These are phyloP conservation scores for Abrostola triplasia DNA, from an alignment of 2,888 invertebrate species.

Conservation along the genomic window DNA sequence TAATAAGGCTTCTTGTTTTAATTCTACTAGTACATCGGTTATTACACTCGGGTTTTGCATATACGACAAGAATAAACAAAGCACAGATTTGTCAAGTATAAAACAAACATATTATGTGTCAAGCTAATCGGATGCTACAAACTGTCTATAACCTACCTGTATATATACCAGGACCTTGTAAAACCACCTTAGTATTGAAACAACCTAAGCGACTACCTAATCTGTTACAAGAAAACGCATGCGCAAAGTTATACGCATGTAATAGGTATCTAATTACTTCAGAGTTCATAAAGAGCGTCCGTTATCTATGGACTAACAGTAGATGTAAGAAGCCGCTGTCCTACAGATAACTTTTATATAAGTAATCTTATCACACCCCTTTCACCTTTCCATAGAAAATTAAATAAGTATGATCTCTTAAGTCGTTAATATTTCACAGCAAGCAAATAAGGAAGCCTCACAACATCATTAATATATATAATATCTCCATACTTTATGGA, in stretches of 20 bases:
- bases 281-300: conserved; percentile 33
- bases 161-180: too few species aligned
- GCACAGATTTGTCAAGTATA: too few species aligned
- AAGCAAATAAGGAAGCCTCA: conserved; percentile 11
- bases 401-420: neutral
- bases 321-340: conserved; percentile 10
- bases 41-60: too few species aligned
- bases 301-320: conserved; percentile 39
- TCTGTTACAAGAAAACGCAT: too few species aligned
- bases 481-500: neutral
- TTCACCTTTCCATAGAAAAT: conserved; percentile 15
- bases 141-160: too few species aligned
- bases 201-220: too few species aligned
- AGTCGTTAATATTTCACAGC: neutral
- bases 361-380: conserved; percentile 21
- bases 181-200: too few species aligned
- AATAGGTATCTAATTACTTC: too few species aligned
- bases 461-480: neutral
- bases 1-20: neutral
- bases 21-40: neutral
- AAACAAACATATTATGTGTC: too few species aligned
- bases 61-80: too few species aligned
- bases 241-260: too few species aligned
- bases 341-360: conserved; percentile 13
- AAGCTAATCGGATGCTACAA: too few species aligned